Base-by-base conservation (phyloP, 1,140 invertebrate genomes). In the Papilio xuthus region DNA sequence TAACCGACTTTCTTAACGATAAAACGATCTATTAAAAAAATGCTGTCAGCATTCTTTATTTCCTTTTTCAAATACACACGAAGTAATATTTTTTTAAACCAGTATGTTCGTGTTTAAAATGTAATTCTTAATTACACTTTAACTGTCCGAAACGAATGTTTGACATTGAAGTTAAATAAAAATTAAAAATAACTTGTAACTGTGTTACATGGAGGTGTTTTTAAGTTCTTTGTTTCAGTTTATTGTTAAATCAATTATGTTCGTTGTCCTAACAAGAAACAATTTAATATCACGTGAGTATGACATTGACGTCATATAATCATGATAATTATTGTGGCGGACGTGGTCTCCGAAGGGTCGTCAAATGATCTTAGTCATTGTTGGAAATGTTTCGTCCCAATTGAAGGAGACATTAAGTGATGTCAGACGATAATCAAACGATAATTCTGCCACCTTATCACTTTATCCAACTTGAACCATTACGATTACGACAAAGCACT, bases 281-380 rank as follows among this genome's bases (percentile, higher is more conserved):
- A 42, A 42, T 70, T 71, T 71, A 42, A 71, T 10, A 37, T 44
- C 70, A 72, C 70, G 70, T 72, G 70, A 72, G 41, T 71, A 20
- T 72, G 41, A 72, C 42, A 72, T 72, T 72, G 70, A 72, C 70
- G 41, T 72, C 70, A 72, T 70, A 42, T 44, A 72, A 72, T 44
- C 70, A 47, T 72, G 70, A 72, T 72, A 44, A 72, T 72, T 50
- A 47, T 42, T 23, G 70, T 47, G 23, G 20, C 41, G 70, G 41
- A 72, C 70, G 18, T 72, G 32, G 42, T n/a, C 20, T 71, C 6
- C 67, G 12, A 37, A 70, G 15, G 67, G 41, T 71, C 10, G 69
- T 41, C 69, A 71, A 71, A 23, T 71, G 18, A 41, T 37, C 28
- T 41, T 71, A 71, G 69, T 71, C 26, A 63, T 63, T 26, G 26